Percentiles rank a stretch among this genome's conserved stretches.
phyloP scores from a whole-genome alignment of 2,113 vertebrate species.

The Chroicocephalus ridibundus region DNA sequence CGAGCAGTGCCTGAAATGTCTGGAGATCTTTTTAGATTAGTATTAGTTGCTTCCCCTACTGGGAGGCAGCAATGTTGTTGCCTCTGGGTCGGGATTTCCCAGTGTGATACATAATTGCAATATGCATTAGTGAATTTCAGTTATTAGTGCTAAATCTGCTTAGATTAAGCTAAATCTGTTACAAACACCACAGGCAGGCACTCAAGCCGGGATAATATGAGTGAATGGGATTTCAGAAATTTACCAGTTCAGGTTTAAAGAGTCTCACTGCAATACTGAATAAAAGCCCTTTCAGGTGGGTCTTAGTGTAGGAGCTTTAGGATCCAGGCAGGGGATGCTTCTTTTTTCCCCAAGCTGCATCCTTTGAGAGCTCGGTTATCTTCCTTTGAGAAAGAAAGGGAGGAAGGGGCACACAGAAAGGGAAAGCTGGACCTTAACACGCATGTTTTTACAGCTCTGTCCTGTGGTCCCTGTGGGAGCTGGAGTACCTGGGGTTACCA shows the following conservation, averaged over 20 bases:
- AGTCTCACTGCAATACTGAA: not conserved
- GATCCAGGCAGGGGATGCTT: not conserved
- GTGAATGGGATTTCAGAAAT: slow-evolving; percentile 27
- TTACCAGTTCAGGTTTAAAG: not conserved
- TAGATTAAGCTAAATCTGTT: slow-evolving; percentile 41
- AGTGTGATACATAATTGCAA: not conserved
- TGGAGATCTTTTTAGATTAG: not conserved
- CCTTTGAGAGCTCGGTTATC: not conserved
- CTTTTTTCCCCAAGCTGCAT: not conserved
- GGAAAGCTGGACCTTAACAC: not conserved
- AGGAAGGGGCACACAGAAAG: not conserved
- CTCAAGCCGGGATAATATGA: slow-evolving; percentile 12
- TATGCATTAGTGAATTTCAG: slow-evolving; percentile 33
- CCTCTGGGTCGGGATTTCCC: not conserved
- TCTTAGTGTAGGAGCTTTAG: not conserved
- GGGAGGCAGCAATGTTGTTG: not conserved
- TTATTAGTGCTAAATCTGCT: slow-evolving; percentile 56
- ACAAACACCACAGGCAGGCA: slow-evolving; percentile 20
- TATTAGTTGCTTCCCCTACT: not conserved
- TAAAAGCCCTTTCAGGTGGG: not conserved
- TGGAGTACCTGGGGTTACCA: not conserved
- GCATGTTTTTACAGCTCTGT: not conserved
- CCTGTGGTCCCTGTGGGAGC: not conserved
- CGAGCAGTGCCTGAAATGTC: not conserved
- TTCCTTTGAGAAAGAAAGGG: not conserved